Evolutionary conservation across 2,888 invertebrate genomes (phyloP), one percentile per base, ranked within the genome.

Genomic region (Melieria picta): DNA sequence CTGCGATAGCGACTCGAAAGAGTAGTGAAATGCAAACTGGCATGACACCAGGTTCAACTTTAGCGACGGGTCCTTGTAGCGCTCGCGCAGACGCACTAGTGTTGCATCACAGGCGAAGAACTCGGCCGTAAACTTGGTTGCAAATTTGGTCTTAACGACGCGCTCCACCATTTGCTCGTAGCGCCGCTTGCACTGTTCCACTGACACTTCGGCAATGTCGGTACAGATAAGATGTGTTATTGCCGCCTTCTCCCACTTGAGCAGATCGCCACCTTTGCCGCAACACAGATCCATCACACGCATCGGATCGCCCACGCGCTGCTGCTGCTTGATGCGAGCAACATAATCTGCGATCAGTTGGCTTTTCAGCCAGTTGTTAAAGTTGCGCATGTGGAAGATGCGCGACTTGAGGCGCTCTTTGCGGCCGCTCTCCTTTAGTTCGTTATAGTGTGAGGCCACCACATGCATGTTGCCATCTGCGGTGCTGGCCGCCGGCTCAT

Each of bases 321-420:
- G 92, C 4, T 82, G 87, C 77, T 90, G 89, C 80, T 90, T 91
- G 61, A 91, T 89, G 85, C 91, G 92, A 75, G 88, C 91, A 80
- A 91, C 88, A 86, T 93, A 93, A 87, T 94, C 91, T 90, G 94
- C 92, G 80, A 99, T 98, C 0, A 98, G 89, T 89, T 96, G 94
- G 86, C 96, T 95, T 88, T 99, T 99, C 11, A 98, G 92, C 99
- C 99, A 99, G 86, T 99, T 99, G 86, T 99, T 99, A 84, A 99
- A 98, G 87, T 98, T 99, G 77, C 99, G 90, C 89, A 99, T 90
- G 84, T 94, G 93, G 80, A 95, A 93, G 79, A 99, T 99, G 45
- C 96, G 91, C 45, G 98, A 98, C 81, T 95, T 92, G 77, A 91
- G 91, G 63, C 99, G 90, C 79, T 93, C 93, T 63, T 89, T 90